Evolutionary conservation across 2,797 vertebrate species (phyloP).

Genomic region (Syngnathus rostellatus): DNA sequence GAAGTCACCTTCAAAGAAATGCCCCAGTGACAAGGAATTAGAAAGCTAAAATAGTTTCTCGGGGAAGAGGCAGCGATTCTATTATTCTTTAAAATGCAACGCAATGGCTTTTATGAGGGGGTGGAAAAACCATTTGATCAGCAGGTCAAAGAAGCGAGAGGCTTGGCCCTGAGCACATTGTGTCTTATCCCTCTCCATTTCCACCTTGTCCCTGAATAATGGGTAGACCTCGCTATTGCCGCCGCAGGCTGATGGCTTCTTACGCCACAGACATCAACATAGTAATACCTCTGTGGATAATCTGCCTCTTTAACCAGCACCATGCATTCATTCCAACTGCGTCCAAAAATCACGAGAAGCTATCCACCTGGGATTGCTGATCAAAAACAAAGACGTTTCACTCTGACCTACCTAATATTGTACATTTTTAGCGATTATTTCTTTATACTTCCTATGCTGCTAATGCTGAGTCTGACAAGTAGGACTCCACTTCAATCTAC

Average conservation of each 20-base stretch:
- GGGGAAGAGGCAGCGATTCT: constrained; percentile 64
- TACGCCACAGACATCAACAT: constrained; percentile 72
- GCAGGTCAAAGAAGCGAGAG: constrained; percentile 63
- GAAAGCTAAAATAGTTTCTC: constrained; percentile 72
- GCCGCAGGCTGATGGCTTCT: constrained; percentile 79
- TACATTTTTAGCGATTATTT: not conserved
- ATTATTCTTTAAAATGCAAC: constrained; percentile 78
- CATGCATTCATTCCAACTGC: constrained; percentile 43
- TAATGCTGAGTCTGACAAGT: not conserved
- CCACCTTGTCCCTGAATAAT: constrained; percentile 72
- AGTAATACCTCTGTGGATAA: constrained; percentile 64
- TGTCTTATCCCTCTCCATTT: constrained; percentile 74
- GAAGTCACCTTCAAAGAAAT: constrained; percentile 76
- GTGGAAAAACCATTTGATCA: constrained; percentile 76
- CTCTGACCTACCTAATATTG: too few species aligned
- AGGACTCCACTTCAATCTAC: not conserved
- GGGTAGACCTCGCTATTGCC: constrained; percentile 71
- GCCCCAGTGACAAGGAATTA: constrained; percentile 66
- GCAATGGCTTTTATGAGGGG: constrained; percentile 68
- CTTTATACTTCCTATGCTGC: not conserved
- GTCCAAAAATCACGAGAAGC: constrained; percentile 58
- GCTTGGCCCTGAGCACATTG: constrained; percentile 68
- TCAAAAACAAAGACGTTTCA: not conserved
- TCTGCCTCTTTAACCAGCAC: constrained; percentile 62
- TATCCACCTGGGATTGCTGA: constrained; percentile 37